Evolutionary conservation across 2,888 invertebrate species (phyloP), one percentile per base, ranked within the genome.

Genomic region (Ochropleura leucogaster): DNA sequence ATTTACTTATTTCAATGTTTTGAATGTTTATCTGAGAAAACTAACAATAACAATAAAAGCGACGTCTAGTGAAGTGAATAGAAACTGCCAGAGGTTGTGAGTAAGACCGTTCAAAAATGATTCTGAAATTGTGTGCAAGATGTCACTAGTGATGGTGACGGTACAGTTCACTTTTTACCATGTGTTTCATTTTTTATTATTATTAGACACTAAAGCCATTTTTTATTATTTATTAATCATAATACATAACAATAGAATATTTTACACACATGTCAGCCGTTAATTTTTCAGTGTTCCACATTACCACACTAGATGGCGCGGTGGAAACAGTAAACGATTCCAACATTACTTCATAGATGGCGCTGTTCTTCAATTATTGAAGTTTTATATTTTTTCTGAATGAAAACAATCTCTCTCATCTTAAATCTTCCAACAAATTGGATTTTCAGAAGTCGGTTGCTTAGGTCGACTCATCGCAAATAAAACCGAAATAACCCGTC

Each of bases 1-100:
- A 40, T 80, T 83, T 77, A 74, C 20, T 18, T 55, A 69, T 51
- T 64, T 55, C 57, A 75, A 74, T 85, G 76, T 83, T 80, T 78
- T 85, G 62, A 71, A 68, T 65, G 66, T 71, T 12, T 53, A 63
- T 14, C 60, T 44, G 30, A n/a, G 63, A 40, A 68, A 47, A 68
- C 59, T 68, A 70, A 68, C 68, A 72, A 75, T 72, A 75, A 83
- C 75, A 79, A 72, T 66, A 10, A 18, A 9, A 64, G 71, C 40
- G 86, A 60, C 83, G 74, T 79, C 83, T 84, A 69, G 42, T 66
- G 10, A 2, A 9, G 3, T 2, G 0, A 10, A 8, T 9, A 0
- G 10, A 47, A 66, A 79, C 68, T 55, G 53, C 14, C 3, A 47
- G 5, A 44, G 42, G 10, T 53, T 0, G 18, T 20, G 10, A n/a